Evolutionary conservation across 2,888 invertebrate species (phyloP).

Genomic region (Hirtodrosophila cameraria): DNA sequence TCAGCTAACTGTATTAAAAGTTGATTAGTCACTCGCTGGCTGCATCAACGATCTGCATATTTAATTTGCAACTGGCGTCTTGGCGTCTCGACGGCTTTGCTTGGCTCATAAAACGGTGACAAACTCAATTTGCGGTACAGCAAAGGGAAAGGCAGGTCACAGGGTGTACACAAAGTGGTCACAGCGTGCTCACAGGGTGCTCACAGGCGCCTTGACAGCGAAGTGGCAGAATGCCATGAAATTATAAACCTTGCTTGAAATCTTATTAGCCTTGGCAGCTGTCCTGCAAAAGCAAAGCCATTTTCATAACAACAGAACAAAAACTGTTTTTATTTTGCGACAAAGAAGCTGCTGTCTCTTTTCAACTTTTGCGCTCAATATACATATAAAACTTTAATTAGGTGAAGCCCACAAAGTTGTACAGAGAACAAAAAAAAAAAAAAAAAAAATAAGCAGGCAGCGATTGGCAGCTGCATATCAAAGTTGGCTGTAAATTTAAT

Average conservation of each 20-base stretch:
- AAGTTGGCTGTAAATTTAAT: conserved; percentile 35
- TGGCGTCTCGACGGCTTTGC: conserved; percentile 18
- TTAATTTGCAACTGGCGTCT: conserved; percentile 32
- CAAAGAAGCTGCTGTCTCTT: conserved; percentile 1
- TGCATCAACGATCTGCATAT: conserved; percentile 14
- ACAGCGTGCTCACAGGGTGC: not conserved
- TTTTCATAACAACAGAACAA: conserved; percentile 18
- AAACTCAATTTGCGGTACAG: conserved; percentile 51
- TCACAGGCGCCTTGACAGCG: too few relatives aligned
- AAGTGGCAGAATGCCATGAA: conserved; percentile 10
- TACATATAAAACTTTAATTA: conserved; percentile 34
- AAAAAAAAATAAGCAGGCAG: not conserved
- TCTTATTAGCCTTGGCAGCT: conserved; percentile 47
- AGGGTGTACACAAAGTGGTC: not conserved
- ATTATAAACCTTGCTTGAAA: conserved; percentile 37
- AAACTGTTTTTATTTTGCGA: conserved; percentile 5
- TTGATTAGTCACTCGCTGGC: conserved; percentile 39
- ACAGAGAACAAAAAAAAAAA: not conserved
- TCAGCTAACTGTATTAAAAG: conserved; percentile 20
- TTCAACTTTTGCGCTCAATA: not conserved
- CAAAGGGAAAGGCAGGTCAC: not conserved
- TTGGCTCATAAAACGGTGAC: conserved; percentile 25
- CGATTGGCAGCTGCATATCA: conserved; percentile 25
- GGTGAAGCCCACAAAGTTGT: conserved; percentile 40
- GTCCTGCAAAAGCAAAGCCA: conserved; percentile 26